Evolutionary conservation across 2,797 vertebrate species (phyloP).

Genomic region (Poecile montanus): DNA sequence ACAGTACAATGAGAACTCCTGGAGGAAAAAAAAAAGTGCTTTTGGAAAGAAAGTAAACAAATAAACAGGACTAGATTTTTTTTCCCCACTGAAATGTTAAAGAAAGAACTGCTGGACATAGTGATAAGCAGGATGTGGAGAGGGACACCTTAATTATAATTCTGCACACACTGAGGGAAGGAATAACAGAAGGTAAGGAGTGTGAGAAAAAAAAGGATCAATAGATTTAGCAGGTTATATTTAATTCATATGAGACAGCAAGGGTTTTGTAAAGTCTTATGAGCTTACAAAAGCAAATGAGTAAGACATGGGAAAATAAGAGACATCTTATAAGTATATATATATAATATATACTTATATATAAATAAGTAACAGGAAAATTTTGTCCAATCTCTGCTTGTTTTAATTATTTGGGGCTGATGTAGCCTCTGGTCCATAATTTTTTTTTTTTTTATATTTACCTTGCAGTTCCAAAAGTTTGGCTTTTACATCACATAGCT

Average conservation of each 20-base stretch:
- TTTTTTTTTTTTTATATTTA: conserved; percentile 19
- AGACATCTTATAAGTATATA: background rate
- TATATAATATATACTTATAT: background rate
- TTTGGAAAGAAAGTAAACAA: background rate
- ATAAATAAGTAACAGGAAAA: background rate
- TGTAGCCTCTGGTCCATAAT: background rate
- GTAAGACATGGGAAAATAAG: background rate
- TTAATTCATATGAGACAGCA: background rate
- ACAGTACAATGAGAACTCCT: background rate
- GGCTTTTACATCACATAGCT: conserved; percentile 57
- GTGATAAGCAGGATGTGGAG: background rate
- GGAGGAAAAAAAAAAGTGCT: accelerated
- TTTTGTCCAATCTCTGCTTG: background rate
- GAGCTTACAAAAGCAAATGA: background rate
- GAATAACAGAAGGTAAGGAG: background rate
- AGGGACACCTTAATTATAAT: background rate
- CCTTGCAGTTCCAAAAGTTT: conserved; percentile 78
- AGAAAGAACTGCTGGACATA: background rate
- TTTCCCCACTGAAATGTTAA: background rate
- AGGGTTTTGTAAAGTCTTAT: background rate
- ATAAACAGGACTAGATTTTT: background rate
- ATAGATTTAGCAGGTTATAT: background rate
- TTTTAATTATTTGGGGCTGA: background rate
- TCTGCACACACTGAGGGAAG: background rate
- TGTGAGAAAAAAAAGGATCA: background rate